Percentiles rank a stretch among this genome's conserved stretches.
Evolutionary conservation across 2,797 vertebrate genomes (phyloP).

Genomic region (Harpagifer antarcticus): DNA sequence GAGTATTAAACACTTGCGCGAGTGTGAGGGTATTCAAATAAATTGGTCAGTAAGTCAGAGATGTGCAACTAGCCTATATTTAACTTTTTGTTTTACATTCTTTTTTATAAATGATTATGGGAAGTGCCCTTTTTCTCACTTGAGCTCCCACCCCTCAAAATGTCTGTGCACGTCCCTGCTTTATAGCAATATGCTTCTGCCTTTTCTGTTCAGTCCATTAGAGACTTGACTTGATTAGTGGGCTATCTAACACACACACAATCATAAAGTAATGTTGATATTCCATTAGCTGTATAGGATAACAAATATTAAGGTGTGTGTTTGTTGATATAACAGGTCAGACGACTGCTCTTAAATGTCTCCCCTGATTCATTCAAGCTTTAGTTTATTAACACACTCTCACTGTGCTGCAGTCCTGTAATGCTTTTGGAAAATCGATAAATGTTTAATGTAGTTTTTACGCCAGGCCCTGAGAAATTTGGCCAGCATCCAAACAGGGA

Average conservation of each 20-base stretch:
- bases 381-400: conserved; percentile 35
- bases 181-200: conserved; percentile 8
- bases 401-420: conserved; percentile 12
- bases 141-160: too few species aligned
- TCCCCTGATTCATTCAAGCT: conserved; percentile 28
- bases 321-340: conserved; percentile 38
- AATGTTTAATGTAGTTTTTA: conserved; percentile 42
- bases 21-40: too few species aligned
- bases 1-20: too few species aligned
- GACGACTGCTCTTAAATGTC: conserved; percentile 41
- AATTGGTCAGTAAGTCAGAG: too few species aligned
- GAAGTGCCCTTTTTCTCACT: too few species aligned
- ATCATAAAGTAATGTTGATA: conserved; percentile 30
- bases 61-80: too few species aligned
- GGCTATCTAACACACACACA: conserved; percentile 36
- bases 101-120: too few species aligned
- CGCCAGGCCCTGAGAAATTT: conserved; percentile 20
- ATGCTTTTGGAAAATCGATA: conserved; percentile 23
- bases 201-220: conserved; percentile 57
- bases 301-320: conserved; percentile 25
- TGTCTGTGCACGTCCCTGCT: too few species aligned
- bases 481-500: conserved; percentile 19
- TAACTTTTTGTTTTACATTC: too few species aligned
- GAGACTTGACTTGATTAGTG: conserved; percentile 49
- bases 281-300: conserved; percentile 51